phyloP scores from a whole-genome alignment of 1,140 invertebrate genomes.

The Cyrtorhinus lividipennis region DNA sequence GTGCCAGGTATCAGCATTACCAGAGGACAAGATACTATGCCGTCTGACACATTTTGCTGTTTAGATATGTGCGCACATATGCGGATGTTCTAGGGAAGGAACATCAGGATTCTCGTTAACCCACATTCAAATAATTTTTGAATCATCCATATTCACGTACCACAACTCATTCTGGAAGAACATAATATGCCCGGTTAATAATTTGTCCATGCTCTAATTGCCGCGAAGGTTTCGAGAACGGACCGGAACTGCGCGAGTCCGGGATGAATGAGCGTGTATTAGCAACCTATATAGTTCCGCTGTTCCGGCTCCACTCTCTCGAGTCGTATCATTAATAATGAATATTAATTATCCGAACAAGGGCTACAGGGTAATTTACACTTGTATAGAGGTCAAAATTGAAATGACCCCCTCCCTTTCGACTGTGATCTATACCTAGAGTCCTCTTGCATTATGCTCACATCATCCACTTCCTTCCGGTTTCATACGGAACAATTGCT shows the following conservation, averaged over 20 bases:
- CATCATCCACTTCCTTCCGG: background rate
- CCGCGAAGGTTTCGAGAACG: background rate
- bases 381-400: background rate
- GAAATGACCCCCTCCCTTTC: no score
- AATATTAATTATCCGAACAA: background rate
- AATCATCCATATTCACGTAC: no score
- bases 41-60: no score
- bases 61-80: no score
- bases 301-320: background rate
- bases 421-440: no score
- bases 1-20: no score
- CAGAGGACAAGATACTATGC: no score
- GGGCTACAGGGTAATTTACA: background rate
- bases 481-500: background rate
- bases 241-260: background rate
- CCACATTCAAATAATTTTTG: no score
- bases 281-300: background rate
- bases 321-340: background rate
- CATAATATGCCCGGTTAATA: no score
- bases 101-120: no score
- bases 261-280: background rate
- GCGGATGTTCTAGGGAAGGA: no score
- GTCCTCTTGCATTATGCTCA: background rate
- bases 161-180: no score
- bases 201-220: background rate